These are phyloP conservation scores for Eulemur coronatus DNA, from an alignment of 2,797 vertebrate species.

Conservation along the genomic window DNA sequence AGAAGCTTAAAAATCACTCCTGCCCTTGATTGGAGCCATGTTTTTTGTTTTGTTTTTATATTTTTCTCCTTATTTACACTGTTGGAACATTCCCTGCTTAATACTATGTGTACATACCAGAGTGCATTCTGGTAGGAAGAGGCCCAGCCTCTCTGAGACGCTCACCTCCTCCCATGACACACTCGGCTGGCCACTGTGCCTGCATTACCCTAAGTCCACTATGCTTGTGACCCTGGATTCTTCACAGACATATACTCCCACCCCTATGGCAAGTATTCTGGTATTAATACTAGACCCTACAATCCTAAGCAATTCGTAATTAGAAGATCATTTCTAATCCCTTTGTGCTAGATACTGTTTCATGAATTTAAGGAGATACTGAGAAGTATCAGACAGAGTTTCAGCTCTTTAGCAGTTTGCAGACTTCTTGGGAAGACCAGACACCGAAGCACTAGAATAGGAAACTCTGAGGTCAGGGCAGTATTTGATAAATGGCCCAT, in stretches of 20 bases:
- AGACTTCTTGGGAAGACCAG: background rate
- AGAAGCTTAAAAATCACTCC: background rate
- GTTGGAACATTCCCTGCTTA: background rate
- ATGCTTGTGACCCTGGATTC: background rate
- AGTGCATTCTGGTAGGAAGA: background rate
- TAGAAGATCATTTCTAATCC: background rate
- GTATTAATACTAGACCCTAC: background rate
- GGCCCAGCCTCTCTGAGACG: accelerated
- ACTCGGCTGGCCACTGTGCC: no score
- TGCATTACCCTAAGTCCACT: background rate
- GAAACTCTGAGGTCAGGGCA: background rate
- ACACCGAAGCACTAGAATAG: background rate
- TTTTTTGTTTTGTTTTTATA: background rate
- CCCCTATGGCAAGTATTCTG: background rate
- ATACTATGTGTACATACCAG: background rate
- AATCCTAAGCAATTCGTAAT: background rate
- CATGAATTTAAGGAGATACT: background rate
- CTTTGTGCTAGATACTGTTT: background rate
- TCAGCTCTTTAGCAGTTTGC: background rate
- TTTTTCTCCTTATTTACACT: background rate
- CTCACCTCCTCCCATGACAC: background rate
- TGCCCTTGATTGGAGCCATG: background rate
- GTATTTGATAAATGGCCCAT: background rate
- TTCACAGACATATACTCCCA: background rate
- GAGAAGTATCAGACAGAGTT: background rate